A percentile compares a stretch with the other conserved stretches of the same genome.
Evolutionary conservation across 1,140 invertebrate species (phyloP).

Genomic region (Monochamus saltuarius): DNA sequence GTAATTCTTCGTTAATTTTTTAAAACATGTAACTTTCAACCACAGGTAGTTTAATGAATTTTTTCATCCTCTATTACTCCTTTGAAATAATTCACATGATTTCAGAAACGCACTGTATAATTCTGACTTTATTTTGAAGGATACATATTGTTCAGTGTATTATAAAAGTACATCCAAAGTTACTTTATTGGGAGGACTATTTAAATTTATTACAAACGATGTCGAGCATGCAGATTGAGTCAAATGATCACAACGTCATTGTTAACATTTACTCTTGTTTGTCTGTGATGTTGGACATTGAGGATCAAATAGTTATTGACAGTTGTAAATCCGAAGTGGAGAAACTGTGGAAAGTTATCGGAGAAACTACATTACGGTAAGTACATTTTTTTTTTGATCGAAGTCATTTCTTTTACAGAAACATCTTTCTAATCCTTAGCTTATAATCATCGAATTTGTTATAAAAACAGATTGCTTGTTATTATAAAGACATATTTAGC

Average conservation of each 20-base stretch:
- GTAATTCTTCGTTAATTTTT: too few relatives aligned
- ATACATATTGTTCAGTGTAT: slow-evolving; percentile 32
- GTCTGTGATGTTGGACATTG: slow-evolving; percentile 45
- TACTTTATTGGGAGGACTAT: slow-evolving; percentile 47
- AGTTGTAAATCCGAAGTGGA: slow-evolving; percentile 30
- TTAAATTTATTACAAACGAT: slow-evolving; percentile 47
- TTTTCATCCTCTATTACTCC: too few relatives aligned
- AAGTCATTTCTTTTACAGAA: too few relatives aligned
- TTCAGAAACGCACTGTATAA: neutral
- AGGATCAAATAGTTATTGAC: slow-evolving; percentile 32
- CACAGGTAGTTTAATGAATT: too few relatives aligned
- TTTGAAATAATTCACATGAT: neutral
- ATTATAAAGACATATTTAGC: too few relatives aligned
- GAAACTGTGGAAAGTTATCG: slow-evolving; percentile 51
- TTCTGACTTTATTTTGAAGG: slow-evolving; percentile 29
- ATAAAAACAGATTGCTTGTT: too few relatives aligned
- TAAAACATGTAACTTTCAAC: too few relatives aligned
- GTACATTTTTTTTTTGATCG: neutral
- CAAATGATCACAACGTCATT: slow-evolving; percentile 46
- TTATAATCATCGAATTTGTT: too few relatives aligned
- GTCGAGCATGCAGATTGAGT: slow-evolving; percentile 45
- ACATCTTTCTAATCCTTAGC: too few relatives aligned
- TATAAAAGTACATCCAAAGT: slow-evolving; percentile 50
- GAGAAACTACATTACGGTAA: slow-evolving; percentile 53
- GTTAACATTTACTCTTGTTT: slow-evolving; percentile 50